Percentiles rank a stretch among this genome's conserved stretches.
Conservation (phyloP, 1,140 invertebrate species). For the Cherax quadricarinatus region DNA sequence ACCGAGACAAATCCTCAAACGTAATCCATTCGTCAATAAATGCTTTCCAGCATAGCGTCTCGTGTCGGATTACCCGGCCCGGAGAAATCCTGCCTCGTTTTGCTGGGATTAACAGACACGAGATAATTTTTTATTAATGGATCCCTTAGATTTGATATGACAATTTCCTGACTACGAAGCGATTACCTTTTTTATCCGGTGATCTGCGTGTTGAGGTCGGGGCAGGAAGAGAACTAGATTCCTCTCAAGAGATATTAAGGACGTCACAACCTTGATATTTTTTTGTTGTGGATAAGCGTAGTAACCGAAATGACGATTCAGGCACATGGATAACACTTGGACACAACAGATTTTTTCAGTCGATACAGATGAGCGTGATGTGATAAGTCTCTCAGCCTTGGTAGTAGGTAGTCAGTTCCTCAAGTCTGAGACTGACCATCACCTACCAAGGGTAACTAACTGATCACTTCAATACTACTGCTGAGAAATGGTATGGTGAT, state of each 20-base stretch:
- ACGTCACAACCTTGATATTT: neutral
- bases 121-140: constrained; percentile 33
- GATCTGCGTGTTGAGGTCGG: neutral
- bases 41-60: constrained; percentile 16
- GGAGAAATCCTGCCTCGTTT: constrained; percentile 31
- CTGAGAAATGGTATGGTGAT: no score
- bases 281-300: neutral
- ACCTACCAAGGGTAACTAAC: no score
- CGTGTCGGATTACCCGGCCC: constrained; percentile 12
- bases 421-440: no score
- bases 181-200: constrained; percentile 1
- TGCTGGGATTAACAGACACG: constrained; percentile 29
- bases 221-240: neutral
- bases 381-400: no score
- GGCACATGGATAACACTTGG: no score
- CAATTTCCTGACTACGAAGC: constrained; percentile 33
- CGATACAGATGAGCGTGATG: no score
- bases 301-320: neutral
- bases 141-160: constrained; percentile 28
- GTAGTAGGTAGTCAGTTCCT: no score
- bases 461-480: no score
- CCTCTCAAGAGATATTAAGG: neutral
- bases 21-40: constrained; percentile 49
- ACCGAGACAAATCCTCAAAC: neutral
- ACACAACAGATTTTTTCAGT: no score